Evolutionary conservation across 2,113 vertebrate genomes (phyloP).

Genomic region (Pelvicachromis taeniatus): DNA sequence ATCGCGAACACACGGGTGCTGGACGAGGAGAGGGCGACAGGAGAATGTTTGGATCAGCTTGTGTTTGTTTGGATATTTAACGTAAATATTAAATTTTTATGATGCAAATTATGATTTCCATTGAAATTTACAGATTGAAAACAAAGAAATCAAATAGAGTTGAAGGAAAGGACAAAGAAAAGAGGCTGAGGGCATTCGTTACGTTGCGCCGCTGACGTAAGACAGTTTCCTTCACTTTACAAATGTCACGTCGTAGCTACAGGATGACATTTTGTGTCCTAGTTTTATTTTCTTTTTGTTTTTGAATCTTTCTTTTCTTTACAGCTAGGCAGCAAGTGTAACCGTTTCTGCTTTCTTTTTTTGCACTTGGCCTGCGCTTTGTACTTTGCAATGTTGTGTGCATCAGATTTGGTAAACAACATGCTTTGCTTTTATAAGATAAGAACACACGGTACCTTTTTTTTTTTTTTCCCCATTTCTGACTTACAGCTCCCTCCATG

Average conservation of each 20-base stretch:
- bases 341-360: background rate
- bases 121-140: background rate
- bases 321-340: background rate
- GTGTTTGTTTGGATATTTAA: background rate
- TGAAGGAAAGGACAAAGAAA: background rate
- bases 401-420: background rate
- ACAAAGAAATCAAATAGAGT: background rate
- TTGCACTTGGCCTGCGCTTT: background rate
- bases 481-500: background rate
- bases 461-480: background rate
- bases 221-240: background rate
- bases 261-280: background rate
- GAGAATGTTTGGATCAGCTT: background rate
- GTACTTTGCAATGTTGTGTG: background rate
- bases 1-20: constrained; percentile 91
- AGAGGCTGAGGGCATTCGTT: background rate
- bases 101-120: background rate
- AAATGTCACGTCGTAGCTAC: background rate
- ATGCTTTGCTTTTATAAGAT: background rate
- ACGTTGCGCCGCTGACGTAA: background rate
- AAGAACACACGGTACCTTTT: background rate
- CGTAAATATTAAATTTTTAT: background rate
- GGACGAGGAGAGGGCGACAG: background rate
- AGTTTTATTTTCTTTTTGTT: background rate
- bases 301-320: background rate